Conservation (phyloP, 2,888 invertebrate genomes). For the Chloroclystis v-ata region DNA sequence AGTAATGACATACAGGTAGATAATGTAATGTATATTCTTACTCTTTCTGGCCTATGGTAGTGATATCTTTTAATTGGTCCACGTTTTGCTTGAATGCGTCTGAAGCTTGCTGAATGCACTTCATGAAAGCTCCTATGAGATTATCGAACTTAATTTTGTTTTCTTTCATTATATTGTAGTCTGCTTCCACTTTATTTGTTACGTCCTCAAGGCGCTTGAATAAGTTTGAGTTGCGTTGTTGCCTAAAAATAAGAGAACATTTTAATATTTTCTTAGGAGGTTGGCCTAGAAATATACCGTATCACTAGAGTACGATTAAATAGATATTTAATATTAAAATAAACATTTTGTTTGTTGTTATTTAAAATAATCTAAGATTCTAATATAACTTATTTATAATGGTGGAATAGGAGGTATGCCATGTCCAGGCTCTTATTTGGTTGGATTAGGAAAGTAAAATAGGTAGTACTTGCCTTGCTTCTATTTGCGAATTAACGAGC, state of each 20-base stretch:
- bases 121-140: conserved; percentile 49
- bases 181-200: conserved; percentile 49
- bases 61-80: conserved; percentile 51
- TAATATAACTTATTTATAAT: too few species aligned
- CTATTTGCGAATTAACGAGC: conserved; percentile 51
- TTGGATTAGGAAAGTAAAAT: not conserved
- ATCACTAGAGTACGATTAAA: too few species aligned
- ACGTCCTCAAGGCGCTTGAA: conserved; percentile 50
- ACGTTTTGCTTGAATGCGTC: conserved; percentile 56
- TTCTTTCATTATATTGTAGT: conserved; percentile 55
- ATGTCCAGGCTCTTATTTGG: too few species aligned
- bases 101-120: conserved; percentile 59
- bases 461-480: conserved; percentile 43
- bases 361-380: too few species aligned
- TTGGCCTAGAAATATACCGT: too few species aligned
- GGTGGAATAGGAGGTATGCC: too few species aligned
- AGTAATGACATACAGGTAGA: too few species aligned
- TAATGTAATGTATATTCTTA: too few species aligned
- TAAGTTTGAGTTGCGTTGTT: conserved; percentile 47
- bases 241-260: conserved; percentile 42
- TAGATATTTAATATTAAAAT: not conserved
- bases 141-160: conserved; percentile 65
- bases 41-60: conserved; percentile 53
- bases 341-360: not conserved
- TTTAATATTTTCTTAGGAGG: not conserved